Evolutionary conservation across 2,888 invertebrate genomes (phyloP).

Genomic region (Caenorhabditis imperialis): DNA sequence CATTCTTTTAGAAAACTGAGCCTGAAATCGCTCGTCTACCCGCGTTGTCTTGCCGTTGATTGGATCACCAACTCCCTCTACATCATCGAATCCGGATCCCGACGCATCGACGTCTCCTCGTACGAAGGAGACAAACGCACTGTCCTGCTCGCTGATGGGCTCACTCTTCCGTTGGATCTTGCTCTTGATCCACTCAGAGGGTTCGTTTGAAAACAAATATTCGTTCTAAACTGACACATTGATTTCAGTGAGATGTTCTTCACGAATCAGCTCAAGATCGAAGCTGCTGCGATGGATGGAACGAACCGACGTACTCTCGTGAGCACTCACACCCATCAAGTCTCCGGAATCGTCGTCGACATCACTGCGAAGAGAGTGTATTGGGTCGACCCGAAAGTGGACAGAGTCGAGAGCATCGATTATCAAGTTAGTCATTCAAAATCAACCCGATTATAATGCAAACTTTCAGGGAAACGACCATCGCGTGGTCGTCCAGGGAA

Average conservation of each 20-base stretch:
- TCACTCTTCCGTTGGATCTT: constrained; percentile 91
- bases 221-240: not conserved
- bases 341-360: constrained; percentile 84
- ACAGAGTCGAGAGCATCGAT: constrained; percentile 95
- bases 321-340: constrained; percentile 91
- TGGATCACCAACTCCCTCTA: constrained; percentile 97
- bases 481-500: constrained; percentile 72
- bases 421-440: constrained; percentile 84
- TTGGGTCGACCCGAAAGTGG: constrained; percentile 95
- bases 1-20: constrained; percentile 67
- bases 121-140: constrained; percentile 89
- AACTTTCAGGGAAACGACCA: constrained; percentile 83
- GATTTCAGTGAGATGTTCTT: constrained; percentile 81
- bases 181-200: constrained; percentile 93
- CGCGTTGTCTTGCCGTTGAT: constrained; percentile 86
- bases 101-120: constrained; percentile 94
- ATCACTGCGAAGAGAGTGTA: constrained; percentile 90
- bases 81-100: constrained; percentile 83
- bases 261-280: constrained; percentile 82
- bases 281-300: constrained; percentile 95
- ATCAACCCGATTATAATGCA: too few relatives aligned
- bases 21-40: constrained; percentile 76
- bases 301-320: constrained; percentile 88
- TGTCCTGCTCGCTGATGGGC: constrained; percentile 90
- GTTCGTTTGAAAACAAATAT: constrained; percentile 74